Conservation (phyloP, 23 tunicate genomes). For the Styela plicata region DNA sequence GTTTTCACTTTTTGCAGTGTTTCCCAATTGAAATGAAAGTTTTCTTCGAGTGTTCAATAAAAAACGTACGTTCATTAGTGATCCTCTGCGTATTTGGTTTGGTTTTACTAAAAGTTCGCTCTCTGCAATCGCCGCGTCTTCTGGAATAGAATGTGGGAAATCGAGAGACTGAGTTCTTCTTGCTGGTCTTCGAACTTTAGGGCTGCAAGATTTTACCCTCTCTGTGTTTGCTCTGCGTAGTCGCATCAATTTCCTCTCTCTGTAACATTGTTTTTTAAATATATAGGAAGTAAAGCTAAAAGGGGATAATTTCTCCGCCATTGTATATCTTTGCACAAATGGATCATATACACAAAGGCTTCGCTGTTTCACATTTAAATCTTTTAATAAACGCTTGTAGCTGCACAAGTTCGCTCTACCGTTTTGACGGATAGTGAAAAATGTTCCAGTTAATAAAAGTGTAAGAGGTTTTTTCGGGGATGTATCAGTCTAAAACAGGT, state of each 20-base stretch:
- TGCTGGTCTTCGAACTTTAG: neutral
- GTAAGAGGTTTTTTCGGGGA: too few species aligned
- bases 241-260: constrained; percentile 5
- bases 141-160: neutral
- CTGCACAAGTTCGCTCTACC: too few species aligned
- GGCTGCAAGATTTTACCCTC: neutral
- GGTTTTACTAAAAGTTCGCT: neutral
- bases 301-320: too few species aligned
- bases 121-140: neutral
- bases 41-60: neutral
- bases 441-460: too few species aligned
- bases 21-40: neutral
- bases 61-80: neutral
- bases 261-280: too few species aligned
- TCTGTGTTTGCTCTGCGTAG: neutral
- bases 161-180: neutral
- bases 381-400: too few species aligned
- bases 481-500: too few species aligned
- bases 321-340: too few species aligned
- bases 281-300: too few species aligned
- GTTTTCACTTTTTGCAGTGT: neutral
- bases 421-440: too few species aligned
- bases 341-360: too few species aligned
- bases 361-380: too few species aligned
- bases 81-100: neutral